A percentile compares a stretch with the other conserved stretches of the same genome.
phyloP scores from a whole-genome alignment of 2,797 vertebrate genomes.

The Coregonus ussuriensis region DNA sequence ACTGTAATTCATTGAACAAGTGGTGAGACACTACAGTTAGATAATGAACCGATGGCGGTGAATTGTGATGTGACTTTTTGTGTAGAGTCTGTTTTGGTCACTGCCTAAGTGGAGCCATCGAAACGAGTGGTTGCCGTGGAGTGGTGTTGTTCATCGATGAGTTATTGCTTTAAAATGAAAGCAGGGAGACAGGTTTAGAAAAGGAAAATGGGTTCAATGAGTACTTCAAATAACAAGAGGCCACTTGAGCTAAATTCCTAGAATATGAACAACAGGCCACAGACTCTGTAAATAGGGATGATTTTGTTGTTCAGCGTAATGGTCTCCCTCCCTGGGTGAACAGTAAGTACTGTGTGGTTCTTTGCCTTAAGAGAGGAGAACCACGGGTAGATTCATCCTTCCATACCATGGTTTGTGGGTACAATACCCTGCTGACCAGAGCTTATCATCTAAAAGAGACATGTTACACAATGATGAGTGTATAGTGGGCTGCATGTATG shows the following conservation, averaged over 20 bases:
- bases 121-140: constrained; percentile 70
- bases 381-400: constrained; percentile 18
- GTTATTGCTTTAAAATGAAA: constrained; percentile 82
- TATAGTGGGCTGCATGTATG: too few species aligned
- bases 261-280: constrained; percentile 73
- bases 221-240: constrained; percentile 77
- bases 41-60: constrained; percentile 42
- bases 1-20: constrained; percentile 50
- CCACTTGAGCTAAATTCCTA: constrained; percentile 75
- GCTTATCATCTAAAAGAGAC: constrained; percentile 11
- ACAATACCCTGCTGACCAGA: background rate
- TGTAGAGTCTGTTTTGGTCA: constrained; percentile 78
- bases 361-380: constrained; percentile 10
- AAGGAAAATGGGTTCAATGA: constrained; percentile 79
- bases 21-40: constrained; percentile 46
- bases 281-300: constrained; percentile 66
- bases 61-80: constrained; percentile 58
- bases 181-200: constrained; percentile 70
- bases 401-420: background rate
- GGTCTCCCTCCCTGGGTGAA: constrained; percentile 30
- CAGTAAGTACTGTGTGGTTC: constrained; percentile 5
- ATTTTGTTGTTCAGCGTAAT: constrained; percentile 56
- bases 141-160: constrained; percentile 71
- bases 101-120: constrained; percentile 70
- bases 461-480: background rate